Evolutionary conservation across 2,113 vertebrate species (phyloP).

Genomic region (Peromyscus polionotus): DNA sequence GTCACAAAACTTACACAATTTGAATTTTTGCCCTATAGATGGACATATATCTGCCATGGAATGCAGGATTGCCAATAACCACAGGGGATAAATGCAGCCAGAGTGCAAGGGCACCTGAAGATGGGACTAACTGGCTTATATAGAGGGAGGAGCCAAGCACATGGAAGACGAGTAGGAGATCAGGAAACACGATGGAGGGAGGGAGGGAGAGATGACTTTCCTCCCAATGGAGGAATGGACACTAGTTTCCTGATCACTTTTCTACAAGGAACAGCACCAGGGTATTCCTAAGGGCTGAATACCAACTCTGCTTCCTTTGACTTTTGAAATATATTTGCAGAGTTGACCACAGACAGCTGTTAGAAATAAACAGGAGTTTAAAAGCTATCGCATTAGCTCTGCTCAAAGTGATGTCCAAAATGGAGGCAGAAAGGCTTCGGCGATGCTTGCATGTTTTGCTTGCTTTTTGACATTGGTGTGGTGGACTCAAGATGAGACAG

Average conservation of each 20-base stretch:
- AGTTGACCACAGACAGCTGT: background rate
- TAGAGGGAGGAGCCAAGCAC: background rate
- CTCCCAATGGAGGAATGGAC: background rate
- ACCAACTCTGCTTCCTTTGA: background rate
- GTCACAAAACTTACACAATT: background rate
- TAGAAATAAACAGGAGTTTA: background rate
- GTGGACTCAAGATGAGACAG: background rate
- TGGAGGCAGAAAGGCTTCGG: background rate
- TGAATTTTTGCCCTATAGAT: background rate
- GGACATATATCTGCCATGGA: fast-evolving
- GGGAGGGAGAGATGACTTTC: background rate
- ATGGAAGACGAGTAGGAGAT: background rate
- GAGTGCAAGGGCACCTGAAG: fast-evolving
- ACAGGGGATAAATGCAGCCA: background rate
- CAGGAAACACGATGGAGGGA: too few relatives aligned
- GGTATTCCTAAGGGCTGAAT: background rate
- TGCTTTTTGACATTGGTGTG: background rate
- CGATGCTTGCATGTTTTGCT: background rate
- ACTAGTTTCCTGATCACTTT: background rate
- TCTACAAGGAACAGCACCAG: background rate
- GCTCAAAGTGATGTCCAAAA: background rate
- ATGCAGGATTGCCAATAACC: background rate
- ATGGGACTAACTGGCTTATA: background rate
- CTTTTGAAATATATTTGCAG: constrained; percentile 22
- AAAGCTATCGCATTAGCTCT: background rate